Evolutionary conservation across 2,888 invertebrate species (phyloP).

Genomic region (Trachelus tabidus): DNA sequence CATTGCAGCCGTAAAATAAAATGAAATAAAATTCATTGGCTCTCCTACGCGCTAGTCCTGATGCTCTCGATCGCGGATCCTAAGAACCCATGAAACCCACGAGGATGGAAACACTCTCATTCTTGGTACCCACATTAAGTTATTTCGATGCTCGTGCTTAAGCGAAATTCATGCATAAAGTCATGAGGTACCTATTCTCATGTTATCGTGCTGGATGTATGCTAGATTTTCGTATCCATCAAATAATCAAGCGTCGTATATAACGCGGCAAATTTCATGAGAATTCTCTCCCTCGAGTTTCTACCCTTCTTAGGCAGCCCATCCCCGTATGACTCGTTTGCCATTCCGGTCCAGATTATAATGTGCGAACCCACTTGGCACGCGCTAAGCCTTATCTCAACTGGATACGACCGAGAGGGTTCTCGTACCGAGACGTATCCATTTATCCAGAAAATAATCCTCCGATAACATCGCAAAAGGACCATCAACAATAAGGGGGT

Average conservation of each 20-base stretch:
- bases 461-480: slow-evolving; percentile 43
- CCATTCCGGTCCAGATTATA: slow-evolving; percentile 20
- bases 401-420: slow-evolving; percentile 19
- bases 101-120: not conserved
- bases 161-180: not conserved
- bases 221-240: not conserved
- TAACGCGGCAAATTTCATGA: not conserved
- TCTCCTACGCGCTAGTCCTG: not conserved
- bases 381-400: slow-evolving; percentile 46
- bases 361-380: slow-evolving; percentile 43
- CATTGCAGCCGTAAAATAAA: slow-evolving; percentile 32
- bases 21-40: slow-evolving; percentile 65
- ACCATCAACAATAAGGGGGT: slow-evolving; percentile 32
- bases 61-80: not conserved
- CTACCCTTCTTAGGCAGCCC: not conserved
- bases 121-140: not conserved
- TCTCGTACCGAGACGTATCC: slow-evolving; percentile 36
- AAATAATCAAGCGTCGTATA: not conserved
- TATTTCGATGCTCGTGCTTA: not conserved
- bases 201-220: not conserved
- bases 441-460: slow-evolving; percentile 65
- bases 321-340: not conserved
- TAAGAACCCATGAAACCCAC: not conserved
- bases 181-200: not conserved
- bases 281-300: not conserved